These are phyloP conservation scores for Apamea monoglypha DNA, from an alignment of 2,888 invertebrate genomes.

Conservation along the genomic window DNA sequence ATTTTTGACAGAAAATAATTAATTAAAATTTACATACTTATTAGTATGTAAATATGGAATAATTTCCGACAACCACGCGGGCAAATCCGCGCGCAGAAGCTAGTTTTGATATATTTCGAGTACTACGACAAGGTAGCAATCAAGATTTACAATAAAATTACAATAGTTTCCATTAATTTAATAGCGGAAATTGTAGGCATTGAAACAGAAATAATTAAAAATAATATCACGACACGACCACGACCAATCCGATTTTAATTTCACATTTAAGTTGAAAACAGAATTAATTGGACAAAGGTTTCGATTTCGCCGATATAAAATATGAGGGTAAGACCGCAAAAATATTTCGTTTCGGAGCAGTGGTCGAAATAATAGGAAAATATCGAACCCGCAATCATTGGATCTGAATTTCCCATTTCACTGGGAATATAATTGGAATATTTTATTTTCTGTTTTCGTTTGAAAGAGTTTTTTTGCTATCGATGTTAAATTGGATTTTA, in stretches of 20 bases:
- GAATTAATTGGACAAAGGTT: conserved; percentile 62
- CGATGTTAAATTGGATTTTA: conserved; percentile 19
- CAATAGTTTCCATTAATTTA: conserved; percentile 22
- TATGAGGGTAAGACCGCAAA: conserved; percentile 56
- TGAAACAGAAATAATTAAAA: conserved; percentile 42
- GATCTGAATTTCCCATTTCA: conserved; percentile 56
- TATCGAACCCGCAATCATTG: conserved; percentile 52
- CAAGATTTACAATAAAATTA: conserved; percentile 26
- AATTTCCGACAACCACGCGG: too few species aligned
- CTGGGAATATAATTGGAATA: conserved; percentile 59
- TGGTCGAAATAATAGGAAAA: conserved; percentile 59
- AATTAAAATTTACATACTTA: too few species aligned
- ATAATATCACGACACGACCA: conserved; percentile 40
- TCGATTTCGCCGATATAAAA: conserved; percentile 55
- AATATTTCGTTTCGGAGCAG: conserved; percentile 57
- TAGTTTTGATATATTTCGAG: conserved; percentile 6
- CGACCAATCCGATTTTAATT: conserved; percentile 52
- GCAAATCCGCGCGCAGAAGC: too few species aligned
- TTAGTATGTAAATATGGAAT: too few species aligned
- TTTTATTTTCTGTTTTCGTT: conserved; percentile 44
- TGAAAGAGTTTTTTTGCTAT: conserved; percentile 8
- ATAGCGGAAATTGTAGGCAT: conserved; percentile 20
- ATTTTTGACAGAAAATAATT: too few species aligned
- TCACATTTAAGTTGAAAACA: conserved; percentile 49
- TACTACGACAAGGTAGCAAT: not conserved